These are phyloP conservation scores for Callinectes sapidus DNA, from an alignment of 2,888 invertebrate genomes.

Conservation along the genomic window DNA sequence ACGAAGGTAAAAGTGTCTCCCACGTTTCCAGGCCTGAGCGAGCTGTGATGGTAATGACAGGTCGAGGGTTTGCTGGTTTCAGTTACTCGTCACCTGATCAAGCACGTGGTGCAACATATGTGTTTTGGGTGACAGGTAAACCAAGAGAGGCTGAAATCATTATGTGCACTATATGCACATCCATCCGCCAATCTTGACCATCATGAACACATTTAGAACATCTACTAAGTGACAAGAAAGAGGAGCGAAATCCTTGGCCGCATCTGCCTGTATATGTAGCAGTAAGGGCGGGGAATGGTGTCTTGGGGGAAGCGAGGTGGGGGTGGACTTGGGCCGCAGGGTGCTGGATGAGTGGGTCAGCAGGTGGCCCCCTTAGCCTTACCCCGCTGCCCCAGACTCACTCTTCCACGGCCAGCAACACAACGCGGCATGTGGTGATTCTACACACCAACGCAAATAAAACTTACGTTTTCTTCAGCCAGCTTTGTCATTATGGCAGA, in stretches of 20 bases:
- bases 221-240: neutral
- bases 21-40: neutral
- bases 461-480: neutral
- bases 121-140: neutral
- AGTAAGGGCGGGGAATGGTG: neutral
- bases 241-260: neutral
- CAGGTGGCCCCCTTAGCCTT: conserved; percentile 5
- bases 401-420: neutral
- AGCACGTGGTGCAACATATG: conserved; percentile 20
- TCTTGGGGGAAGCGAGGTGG: neutral
- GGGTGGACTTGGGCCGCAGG: neutral
- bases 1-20: conserved; percentile 12
- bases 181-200: neutral
- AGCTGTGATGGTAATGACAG: neutral
- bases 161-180: neutral
- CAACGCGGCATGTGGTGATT: neutral
- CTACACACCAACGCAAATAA: neutral
- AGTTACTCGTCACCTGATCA: neutral
- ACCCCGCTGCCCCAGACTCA: conserved; percentile 22
- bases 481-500: neutral
- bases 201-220: neutral
- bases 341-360: conserved; percentile 12
- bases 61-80: neutral
- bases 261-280: neutral
- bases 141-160: neutral